These are phyloP conservation scores for Ameiurus melas DNA, from an alignment of 2,113 vertebrate species.

Conservation along the genomic window DNA sequence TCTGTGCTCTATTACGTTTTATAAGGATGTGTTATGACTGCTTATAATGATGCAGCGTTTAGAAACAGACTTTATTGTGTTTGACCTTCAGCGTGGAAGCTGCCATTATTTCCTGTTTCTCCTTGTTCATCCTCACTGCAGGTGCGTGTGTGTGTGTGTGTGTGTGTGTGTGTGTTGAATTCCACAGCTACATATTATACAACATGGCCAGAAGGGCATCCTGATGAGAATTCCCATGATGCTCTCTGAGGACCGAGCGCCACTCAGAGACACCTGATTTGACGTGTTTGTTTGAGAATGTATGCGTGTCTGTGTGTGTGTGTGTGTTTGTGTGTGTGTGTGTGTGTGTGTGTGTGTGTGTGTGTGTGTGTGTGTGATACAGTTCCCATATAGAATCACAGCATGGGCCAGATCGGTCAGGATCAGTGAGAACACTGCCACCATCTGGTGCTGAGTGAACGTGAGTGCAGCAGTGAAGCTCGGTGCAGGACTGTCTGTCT, in stretches of 20 bases:
- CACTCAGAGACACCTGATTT: background rate
- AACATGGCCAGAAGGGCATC: background rate
- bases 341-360: conserved; percentile 20
- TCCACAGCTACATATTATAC: conserved; percentile 24
- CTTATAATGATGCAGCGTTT: background rate
- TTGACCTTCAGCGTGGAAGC: conserved; percentile 23
- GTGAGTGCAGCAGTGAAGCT: conserved; percentile 24
- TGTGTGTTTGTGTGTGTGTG: conserved; percentile 14
- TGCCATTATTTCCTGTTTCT: background rate
- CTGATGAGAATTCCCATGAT: conserved; percentile 14
- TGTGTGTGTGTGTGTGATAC: background rate
- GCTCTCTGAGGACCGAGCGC: background rate
- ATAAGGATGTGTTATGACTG: background rate
- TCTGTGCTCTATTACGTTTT: background rate
- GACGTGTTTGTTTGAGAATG: conserved; percentile 32
- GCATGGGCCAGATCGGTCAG: conserved; percentile 18
- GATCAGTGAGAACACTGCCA: conserved; percentile 72
- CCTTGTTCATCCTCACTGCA: conserved; percentile 5
- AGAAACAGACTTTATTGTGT: background rate
- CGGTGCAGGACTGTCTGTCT: background rate
- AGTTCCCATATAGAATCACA: background rate
- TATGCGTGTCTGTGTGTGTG: conserved; percentile 10
- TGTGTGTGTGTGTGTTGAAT: conserved; percentile 27
- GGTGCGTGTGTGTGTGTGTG: conserved; percentile 32
- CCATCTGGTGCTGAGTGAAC: conserved; percentile 65